phyloP scores from a whole-genome alignment of 2,797 vertebrate genomes.

The Aphelocoma californica region DNA sequence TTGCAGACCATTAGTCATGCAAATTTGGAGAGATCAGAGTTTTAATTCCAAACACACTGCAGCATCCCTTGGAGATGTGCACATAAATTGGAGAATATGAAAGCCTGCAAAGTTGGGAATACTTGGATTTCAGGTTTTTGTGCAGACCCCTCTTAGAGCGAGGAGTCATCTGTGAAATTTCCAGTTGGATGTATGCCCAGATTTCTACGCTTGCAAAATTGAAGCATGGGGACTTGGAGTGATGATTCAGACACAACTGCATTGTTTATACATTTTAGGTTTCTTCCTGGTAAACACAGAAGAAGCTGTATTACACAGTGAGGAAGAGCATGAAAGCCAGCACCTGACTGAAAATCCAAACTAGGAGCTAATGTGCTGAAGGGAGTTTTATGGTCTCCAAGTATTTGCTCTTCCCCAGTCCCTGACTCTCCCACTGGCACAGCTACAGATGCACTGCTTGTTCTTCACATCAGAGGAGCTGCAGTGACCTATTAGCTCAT shows the following conservation, averaged over 20 bases:
- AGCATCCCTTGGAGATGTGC: not conserved
- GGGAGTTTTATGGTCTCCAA: not conserved
- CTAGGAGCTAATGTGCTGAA: not conserved
- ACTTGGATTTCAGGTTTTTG: not conserved
- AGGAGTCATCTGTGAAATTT: not conserved
- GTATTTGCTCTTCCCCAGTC: not conserved
- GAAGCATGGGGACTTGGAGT: not conserved
- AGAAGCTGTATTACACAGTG: not conserved
- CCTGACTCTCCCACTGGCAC: not conserved
- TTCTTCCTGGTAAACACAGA: not conserved
- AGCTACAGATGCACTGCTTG: not conserved
- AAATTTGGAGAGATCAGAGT: not conserved
- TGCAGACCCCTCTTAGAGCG: not conserved
- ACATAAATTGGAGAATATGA: not conserved
- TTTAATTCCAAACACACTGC: not conserved
- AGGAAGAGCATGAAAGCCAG: not conserved
- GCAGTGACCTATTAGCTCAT: not conserved
- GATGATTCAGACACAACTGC: not conserved
- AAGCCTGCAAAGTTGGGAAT: not conserved
- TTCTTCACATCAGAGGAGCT: not conserved
- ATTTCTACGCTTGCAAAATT: not conserved
- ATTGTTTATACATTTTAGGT: not conserved
- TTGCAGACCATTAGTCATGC: not conserved
- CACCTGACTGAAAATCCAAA: not conserved
- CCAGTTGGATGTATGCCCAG: not conserved